These are phyloP conservation scores for Podarcis cretensis DNA, from an alignment of 2,113 vertebrate species.

Conservation along the genomic window DNA sequence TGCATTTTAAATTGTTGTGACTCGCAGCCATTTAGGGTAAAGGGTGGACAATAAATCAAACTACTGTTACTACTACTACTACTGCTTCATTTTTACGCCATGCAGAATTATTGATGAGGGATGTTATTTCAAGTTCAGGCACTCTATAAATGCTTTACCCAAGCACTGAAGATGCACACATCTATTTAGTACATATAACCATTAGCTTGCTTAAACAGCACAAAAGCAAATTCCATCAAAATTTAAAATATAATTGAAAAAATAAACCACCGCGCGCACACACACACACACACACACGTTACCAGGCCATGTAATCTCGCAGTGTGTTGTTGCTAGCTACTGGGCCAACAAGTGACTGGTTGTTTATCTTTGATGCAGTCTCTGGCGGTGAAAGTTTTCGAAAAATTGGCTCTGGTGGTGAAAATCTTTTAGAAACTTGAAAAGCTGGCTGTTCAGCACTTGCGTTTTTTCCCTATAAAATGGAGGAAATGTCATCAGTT, in stretches of 20 bases:
- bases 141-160: neutral
- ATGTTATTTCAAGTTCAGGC: neutral
- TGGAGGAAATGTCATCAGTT: constrained; percentile 21
- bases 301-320: constrained; percentile 83
- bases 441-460: constrained; percentile 71
- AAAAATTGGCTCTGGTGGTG: constrained; percentile 63
- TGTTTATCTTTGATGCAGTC: constrained; percentile 52
- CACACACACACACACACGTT: constrained; percentile 33
- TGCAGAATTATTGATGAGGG: neutral
- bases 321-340: constrained; percentile 79
- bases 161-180: neutral
- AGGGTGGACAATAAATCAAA: too few species aligned
- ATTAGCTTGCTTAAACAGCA: neutral
- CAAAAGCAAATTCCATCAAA: neutral
- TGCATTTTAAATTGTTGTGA: too few species aligned
- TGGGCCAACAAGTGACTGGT: constrained; percentile 70
- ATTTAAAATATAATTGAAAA: neutral
- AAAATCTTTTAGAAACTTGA: constrained; percentile 72
- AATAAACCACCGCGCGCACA: constrained; percentile 2
- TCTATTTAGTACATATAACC: neutral
- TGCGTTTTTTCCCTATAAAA: constrained; percentile 71
- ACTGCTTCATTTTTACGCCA: neutral
- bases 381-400: constrained; percentile 72
- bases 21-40: too few species aligned
- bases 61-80: neutral